phyloP scores from a whole-genome alignment of 2,888 invertebrate genomes.

The Oligia fasciuncula region DNA sequence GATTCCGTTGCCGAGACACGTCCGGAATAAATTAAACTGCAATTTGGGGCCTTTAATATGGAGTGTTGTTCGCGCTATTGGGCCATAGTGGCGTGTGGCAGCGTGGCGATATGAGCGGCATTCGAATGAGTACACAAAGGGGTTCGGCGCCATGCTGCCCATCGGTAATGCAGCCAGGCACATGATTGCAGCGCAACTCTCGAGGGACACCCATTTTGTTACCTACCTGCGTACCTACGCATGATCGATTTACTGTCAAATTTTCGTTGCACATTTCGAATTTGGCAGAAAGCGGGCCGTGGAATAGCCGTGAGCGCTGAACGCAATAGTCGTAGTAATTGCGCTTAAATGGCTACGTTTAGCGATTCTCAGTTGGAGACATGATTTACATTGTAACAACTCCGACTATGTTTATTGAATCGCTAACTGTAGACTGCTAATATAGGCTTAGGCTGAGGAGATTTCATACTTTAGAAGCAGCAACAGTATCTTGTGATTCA shows the following conservation, averaged over 20 bases:
- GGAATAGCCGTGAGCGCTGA: slow-evolving; percentile 43
- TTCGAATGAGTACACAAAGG: slow-evolving; percentile 88
- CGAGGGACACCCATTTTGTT: slow-evolving; percentile 72
- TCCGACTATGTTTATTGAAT: slow-evolving; percentile 4
- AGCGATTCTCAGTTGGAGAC: slow-evolving; percentile 29
- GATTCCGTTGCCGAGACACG: slow-evolving; percentile 89
- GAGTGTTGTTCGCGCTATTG: slow-evolving; percentile 87
- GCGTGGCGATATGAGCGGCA: slow-evolving; percentile 85
- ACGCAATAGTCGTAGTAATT: slow-evolving; percentile 42
- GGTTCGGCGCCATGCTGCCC: slow-evolving; percentile 73
- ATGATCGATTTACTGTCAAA: slow-evolving; percentile 68
- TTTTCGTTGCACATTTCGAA: slow-evolving; percentile 60
- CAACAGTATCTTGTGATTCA: not conserved
- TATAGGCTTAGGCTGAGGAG: not conserved
- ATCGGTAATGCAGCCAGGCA: slow-evolving; percentile 82
- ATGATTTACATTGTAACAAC: slow-evolving; percentile 31
- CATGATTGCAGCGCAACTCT: slow-evolving; percentile 77
- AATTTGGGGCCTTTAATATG: slow-evolving; percentile 89
- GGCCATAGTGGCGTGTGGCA: slow-evolving; percentile 81
- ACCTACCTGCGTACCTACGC: slow-evolving; percentile 62
- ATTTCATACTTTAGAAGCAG: slow-evolving; percentile 1
- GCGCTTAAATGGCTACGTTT: slow-evolving; percentile 35
- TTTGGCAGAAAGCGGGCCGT: slow-evolving; percentile 49
- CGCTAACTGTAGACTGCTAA: not conserved
- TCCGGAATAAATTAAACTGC: slow-evolving; percentile 89